Evolutionary conservation across 2,888 invertebrate species (phyloP).

Genomic region (Operophtera brumata): DNA sequence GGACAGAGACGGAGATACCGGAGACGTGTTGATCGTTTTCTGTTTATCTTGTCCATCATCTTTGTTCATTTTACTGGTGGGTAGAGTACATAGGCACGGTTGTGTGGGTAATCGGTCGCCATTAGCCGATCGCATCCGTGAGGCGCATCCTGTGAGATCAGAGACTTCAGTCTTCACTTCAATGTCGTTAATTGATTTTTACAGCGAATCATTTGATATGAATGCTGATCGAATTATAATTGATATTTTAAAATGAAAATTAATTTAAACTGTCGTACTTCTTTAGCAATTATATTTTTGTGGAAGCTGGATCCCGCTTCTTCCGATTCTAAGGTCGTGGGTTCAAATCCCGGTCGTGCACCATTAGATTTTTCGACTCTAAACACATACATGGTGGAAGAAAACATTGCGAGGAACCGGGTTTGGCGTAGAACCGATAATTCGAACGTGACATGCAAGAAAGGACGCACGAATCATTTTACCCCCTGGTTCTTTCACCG

Average conservation of each 20-base stretch:
- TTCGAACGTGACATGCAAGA: too few relatives aligned
- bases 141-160: slow-evolving; percentile 62
- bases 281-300: too few relatives aligned
- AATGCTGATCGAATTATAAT: slow-evolving; percentile 20
- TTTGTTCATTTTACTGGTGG: slow-evolving; percentile 56
- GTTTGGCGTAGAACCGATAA: too few relatives aligned
- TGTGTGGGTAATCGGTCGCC: slow-evolving; percentile 55
- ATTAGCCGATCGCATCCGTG: slow-evolving; percentile 65
- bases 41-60: slow-evolving; percentile 77
- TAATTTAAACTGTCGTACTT: too few relatives aligned
- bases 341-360: too few relatives aligned
- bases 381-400: too few relatives aligned
- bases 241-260: slow-evolving; percentile 1
- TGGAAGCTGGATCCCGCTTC: too few relatives aligned
- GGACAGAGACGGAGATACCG: slow-evolving; percentile 55
- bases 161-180: slow-evolving; percentile 38
- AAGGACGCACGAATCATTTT: too few relatives aligned
- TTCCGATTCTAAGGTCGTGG: background rate
- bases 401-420: too few relatives aligned
- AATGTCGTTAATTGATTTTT: slow-evolving; percentile 42
- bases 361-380: too few relatives aligned
- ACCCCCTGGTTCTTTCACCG: too few relatives aligned
- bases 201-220: slow-evolving; percentile 31
- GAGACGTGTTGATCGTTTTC: slow-evolving; percentile 54
- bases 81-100: slow-evolving; percentile 45